Base-by-base conservation (phyloP, 1,140 invertebrate genomes). In the Macrobrachium rosenbergii region DNA sequence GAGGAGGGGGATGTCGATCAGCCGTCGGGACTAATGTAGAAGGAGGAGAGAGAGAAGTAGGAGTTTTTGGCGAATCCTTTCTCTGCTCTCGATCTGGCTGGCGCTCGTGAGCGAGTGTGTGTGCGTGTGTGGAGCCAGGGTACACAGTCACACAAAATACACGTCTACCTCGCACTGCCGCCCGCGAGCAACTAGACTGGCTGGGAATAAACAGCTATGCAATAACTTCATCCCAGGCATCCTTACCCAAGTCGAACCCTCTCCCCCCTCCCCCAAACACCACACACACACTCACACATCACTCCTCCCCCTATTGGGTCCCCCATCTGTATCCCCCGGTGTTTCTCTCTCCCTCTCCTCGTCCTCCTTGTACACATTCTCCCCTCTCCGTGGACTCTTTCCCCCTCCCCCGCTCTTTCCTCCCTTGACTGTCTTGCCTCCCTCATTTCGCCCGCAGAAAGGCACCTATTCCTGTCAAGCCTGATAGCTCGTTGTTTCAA, bases 201-300 rank as follows among this genome's bases (percentile, higher is more conserved):
- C 86, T 88, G 80, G 80, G 80, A 83, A 88, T 88, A 88, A 88
- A 88, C 86, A 88, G 80, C 86, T 88, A 88, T 88, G 86, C 86
- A 88, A 88, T 88, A 88, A 88, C 86, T 88, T 88, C 86, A 88
- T 88, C 86, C 86, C 86, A 58, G 81, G 72, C 62, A 77, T 83
- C 86, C 75, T 88, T 77, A 76, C 86, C 80, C 80, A 43, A 21
- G n/a, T 45, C 21, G 21, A 28, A 37, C 75, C n/a, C n/a, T 63
- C 59, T n/a, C 72, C 60, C 81, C 19, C 62, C 52, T 64, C 45
- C 60, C 84, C 77, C 21, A 64, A 14, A 23, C 59, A 16, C 23
- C 62, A 23, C 52, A 64, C 12, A 37, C 19, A n/a, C 45, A 45
- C 16, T 37, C 75, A 58, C 77, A 72, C 17, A 80, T 45, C 17